A percentile compares a stretch with the other conserved stretches of the same genome.
Conservation (phyloP, 2,797 vertebrate species). For the Coregonus ussuriensis region DNA sequence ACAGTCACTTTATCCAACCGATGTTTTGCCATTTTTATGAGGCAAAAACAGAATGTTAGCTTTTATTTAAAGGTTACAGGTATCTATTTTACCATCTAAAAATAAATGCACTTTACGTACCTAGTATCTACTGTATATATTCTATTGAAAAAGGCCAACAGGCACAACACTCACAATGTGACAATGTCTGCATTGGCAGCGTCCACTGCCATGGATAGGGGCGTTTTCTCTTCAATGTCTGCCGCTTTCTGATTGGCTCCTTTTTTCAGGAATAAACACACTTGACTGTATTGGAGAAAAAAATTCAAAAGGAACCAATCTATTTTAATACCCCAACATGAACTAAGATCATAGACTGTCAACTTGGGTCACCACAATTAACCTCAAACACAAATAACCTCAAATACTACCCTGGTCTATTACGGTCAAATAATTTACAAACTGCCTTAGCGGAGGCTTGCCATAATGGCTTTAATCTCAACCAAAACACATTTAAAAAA, state of each 20-base stretch:
- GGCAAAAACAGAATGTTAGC: no score
- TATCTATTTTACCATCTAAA: background rate
- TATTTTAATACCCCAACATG: background rate
- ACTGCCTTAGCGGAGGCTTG: background rate
- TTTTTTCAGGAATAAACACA: constrained; percentile 96
- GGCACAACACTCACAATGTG: constrained; percentile 80
- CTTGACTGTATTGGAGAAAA: constrained; percentile 80
- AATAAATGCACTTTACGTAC: background rate
- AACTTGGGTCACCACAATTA: background rate
- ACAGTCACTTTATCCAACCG: background rate
- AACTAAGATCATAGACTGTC: background rate
- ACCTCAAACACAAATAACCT: constrained; percentile 2
- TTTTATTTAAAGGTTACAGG: no score
- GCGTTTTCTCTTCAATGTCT: constrained; percentile 92
- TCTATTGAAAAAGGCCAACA: background rate
- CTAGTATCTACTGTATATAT: no score
- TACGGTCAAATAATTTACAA: background rate
- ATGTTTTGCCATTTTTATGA: background rate
- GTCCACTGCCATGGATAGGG: constrained; percentile 90
- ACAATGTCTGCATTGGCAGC: constrained; percentile 98
- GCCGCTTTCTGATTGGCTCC: constrained; percentile 96
- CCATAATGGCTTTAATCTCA: background rate
- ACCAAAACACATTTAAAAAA: background rate
- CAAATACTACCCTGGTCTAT: background rate
- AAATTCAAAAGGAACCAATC: background rate